phyloP scores from a whole-genome alignment of 2,888 invertebrate species.

The Drosophila merina region DNA sequence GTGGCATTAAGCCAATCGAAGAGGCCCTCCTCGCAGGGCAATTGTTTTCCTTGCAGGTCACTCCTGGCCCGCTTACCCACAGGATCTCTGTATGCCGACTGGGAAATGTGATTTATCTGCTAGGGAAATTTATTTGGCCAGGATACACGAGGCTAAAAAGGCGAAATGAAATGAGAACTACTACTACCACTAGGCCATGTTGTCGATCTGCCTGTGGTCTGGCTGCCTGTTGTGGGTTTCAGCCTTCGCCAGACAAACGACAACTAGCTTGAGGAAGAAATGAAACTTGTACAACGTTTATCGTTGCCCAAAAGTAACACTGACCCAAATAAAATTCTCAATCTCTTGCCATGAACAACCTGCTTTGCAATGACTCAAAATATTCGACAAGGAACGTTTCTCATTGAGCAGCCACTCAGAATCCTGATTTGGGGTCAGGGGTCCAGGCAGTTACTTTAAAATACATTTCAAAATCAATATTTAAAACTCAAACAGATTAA shows the following conservation, averaged over 20 bases:
- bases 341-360: neutral
- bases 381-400: neutral
- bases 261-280: conserved; percentile 5
- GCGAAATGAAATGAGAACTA: conserved; percentile 45
- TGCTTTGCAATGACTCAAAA: neutral
- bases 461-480: neutral
- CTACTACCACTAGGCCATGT: conserved; percentile 18
- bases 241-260: conserved; percentile 10
- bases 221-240: conserved; percentile 16
- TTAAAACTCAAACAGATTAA: neutral
- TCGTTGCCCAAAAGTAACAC: conserved; percentile 41
- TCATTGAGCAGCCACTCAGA: too few species aligned
- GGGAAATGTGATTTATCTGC: conserved; percentile 58
- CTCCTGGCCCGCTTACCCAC: neutral
- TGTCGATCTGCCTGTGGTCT: conserved; percentile 8
- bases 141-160: conserved; percentile 38
- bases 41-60: conserved; percentile 17
- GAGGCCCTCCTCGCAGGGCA: conserved; percentile 10
- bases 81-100: conserved; percentile 6
- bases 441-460: neutral
- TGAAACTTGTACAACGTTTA: conserved; percentile 36
- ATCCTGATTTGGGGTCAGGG: neutral
- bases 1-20: neutral
- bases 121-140: conserved; percentile 53
- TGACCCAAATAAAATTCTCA: conserved; percentile 42